phyloP scores from a whole-genome alignment of 2,113 vertebrate species.

The Cairina moschata region DNA sequence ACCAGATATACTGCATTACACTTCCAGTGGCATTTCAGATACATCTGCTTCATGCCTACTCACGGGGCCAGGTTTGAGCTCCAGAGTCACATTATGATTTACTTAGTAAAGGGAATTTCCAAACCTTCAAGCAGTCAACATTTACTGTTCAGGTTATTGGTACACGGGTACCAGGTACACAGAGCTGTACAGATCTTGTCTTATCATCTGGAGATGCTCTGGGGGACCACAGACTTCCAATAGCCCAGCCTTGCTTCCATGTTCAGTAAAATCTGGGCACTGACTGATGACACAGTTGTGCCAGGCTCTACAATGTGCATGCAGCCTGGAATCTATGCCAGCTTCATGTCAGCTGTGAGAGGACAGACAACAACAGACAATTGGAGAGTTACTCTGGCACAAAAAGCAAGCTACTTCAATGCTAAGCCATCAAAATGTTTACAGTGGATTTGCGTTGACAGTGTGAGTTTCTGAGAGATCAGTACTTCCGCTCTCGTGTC shows the following conservation, averaged over 20 bases:
- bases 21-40: background rate
- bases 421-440: background rate
- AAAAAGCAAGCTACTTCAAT: background rate
- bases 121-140: background rate
- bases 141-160: background rate
- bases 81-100: background rate
- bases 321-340: background rate
- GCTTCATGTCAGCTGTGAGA: background rate
- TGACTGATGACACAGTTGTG: background rate
- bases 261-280: background rate
- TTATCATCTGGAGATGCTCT: background rate
- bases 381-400: background rate
- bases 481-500: background rate
- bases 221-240: background rate
- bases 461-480: background rate
- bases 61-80: background rate
- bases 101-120: background rate
- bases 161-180: background rate
- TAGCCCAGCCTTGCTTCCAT: background rate
- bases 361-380: background rate
- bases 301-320: rapidly evolving
- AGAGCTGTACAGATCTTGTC: background rate
- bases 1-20: background rate
- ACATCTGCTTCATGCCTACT: background rate
- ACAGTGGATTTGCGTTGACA: background rate